phyloP scores from a whole-genome alignment of 2,888 invertebrate genomes.

The Epinotia brunnichana region DNA sequence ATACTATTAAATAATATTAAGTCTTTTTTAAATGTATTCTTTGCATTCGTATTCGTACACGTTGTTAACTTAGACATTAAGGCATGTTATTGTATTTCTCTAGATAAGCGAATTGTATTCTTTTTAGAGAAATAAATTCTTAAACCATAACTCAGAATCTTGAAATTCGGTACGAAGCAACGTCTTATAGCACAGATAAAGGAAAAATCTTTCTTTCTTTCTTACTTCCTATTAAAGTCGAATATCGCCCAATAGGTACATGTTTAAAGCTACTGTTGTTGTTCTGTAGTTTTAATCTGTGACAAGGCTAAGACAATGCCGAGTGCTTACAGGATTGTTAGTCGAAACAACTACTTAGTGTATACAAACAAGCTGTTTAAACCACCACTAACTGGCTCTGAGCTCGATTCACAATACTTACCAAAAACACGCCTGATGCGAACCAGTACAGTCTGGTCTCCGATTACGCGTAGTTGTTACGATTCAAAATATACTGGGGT shows the following conservation, averaged over 20 bases:
- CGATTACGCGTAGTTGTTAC: not conserved
- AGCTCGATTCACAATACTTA: not conserved
- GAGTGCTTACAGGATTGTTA: constrained; percentile 17
- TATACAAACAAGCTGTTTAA: constrained; percentile 14
- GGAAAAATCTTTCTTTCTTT: no score
- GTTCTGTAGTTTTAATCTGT: not conserved
- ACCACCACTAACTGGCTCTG: constrained; percentile 7
- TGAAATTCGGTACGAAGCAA: no score
- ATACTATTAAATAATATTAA: no score
- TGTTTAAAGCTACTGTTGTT: not conserved
- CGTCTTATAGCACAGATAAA: no score
- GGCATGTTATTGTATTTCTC: no score
- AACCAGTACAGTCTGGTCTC: not conserved
- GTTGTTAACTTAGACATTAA: no score
- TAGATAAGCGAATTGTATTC: no score
- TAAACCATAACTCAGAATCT: no score
- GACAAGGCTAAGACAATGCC: not conserved
- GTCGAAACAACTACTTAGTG: constrained; percentile 27
- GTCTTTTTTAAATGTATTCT: no score
- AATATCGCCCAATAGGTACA: not conserved
- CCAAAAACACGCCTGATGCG: not conserved
- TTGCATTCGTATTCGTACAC: no score
- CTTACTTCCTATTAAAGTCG: no score
- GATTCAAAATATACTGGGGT: not conserved
- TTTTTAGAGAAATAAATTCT: no score